Conservation (phyloP, 2,888 invertebrate genomes). For the Drosophila melanosoma region DNA sequence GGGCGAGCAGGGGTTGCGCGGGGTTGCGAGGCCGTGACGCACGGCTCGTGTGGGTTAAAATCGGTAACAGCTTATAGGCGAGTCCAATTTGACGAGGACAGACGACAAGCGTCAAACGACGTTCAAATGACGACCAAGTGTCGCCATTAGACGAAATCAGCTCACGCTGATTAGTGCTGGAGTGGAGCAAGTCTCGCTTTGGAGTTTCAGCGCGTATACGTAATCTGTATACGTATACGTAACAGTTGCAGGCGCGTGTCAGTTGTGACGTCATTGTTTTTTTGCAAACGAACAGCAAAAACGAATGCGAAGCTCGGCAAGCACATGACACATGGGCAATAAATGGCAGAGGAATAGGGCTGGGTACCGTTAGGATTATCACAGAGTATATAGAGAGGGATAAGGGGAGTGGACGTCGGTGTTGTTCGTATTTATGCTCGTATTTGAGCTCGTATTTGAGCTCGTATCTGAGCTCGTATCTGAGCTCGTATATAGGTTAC, state of each 20-base stretch:
- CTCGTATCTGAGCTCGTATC: background rate
- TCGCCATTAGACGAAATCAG: conserved; percentile 33
- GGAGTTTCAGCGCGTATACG: conserved; percentile 61
- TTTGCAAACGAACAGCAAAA: conserved; percentile 20
- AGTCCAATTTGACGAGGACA: conserved; percentile 52
- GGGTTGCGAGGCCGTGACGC: background rate
- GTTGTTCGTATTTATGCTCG: conserved; percentile 12
- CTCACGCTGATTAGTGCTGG: conserved; percentile 50
- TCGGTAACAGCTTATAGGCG: conserved; percentile 64
- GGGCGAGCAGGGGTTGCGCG: background rate
- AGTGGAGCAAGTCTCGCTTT: conserved; percentile 1
- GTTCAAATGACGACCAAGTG: conserved; percentile 54
- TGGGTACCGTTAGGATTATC: background rate
- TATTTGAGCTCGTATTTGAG: background rate
- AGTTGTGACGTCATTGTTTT: conserved; percentile 69
- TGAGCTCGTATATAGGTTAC: conserved; percentile 74
- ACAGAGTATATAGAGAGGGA: background rate
- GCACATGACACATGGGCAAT: conserved; percentile 49
- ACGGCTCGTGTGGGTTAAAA: conserved; percentile 38
- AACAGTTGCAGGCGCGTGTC: conserved; percentile 56
- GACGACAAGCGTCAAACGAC: background rate
- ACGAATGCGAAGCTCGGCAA: conserved; percentile 15
- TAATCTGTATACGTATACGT: conserved; percentile 52
- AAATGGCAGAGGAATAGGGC: conserved; percentile 20
- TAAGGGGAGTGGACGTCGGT: conserved; percentile 30